A percentile compares a stretch with the other conserved stretches of the same genome.
Evolutionary conservation across 2,888 invertebrate species (phyloP).

Genomic region (Leptura quadrifasciata): DNA sequence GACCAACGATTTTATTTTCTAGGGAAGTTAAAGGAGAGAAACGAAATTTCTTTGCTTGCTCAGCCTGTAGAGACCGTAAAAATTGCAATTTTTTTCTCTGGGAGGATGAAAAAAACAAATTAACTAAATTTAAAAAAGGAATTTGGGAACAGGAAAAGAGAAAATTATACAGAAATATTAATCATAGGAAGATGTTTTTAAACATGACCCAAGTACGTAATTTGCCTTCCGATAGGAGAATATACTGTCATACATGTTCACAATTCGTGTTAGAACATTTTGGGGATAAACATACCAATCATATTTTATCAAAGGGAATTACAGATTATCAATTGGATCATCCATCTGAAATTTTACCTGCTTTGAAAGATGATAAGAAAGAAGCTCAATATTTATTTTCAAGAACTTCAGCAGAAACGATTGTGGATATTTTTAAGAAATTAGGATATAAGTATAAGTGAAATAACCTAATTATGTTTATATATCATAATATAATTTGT

Average conservation of each 20-base stretch:
- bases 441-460: conserved; percentile 78
- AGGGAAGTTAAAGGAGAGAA: conserved; percentile 67
- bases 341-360: conserved; percentile 82
- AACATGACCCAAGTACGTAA: conserved; percentile 75
- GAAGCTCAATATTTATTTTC: conserved; percentile 94
- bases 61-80: conserved; percentile 88
- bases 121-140: conserved; percentile 67
- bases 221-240: conserved; percentile 73
- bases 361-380: conserved; percentile 83
- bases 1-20: conserved; percentile 85
- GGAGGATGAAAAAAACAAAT: conserved; percentile 74
- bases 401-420: conserved; percentile 79
- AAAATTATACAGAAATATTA: conserved; percentile 74
- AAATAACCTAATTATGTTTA: not conserved
- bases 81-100: conserved; percentile 83
- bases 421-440: conserved; percentile 78
- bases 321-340: conserved; percentile 77
- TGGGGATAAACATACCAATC: conserved; percentile 75
- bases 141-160: conserved; percentile 75
- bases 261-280: conserved; percentile 73
- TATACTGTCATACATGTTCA: conserved; percentile 81
- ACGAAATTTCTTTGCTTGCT: conserved; percentile 85
- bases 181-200: conserved; percentile 76
- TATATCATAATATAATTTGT: not conserved
- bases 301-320: conserved; percentile 76